Evolutionary conservation across 2,888 invertebrate genomes (phyloP).

Genomic region (Dynastes tityus): DNA sequence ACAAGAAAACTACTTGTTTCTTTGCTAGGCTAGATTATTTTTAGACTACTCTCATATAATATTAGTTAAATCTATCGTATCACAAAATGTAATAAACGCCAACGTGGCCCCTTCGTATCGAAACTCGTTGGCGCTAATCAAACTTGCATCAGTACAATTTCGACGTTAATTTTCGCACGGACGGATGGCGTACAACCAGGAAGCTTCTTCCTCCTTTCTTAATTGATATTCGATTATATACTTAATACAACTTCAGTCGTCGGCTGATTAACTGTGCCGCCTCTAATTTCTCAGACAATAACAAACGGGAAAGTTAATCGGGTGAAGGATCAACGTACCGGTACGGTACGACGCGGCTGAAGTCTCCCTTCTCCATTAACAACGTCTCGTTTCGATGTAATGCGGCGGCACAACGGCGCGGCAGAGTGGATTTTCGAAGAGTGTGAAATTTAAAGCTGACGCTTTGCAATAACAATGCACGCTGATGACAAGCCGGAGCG

Average conservation of each 20-base stretch:
- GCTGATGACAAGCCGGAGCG: conserved; percentile 39
- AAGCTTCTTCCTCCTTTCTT: conserved; percentile 56
- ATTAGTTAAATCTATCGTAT: too few species aligned
- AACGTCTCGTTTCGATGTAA: conserved; percentile 23
- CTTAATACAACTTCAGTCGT: conserved; percentile 67
- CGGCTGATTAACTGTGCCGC: conserved; percentile 66
- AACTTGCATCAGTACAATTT: conserved; percentile 13
- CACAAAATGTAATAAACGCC: too few species aligned
- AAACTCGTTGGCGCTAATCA: conserved; percentile 1
- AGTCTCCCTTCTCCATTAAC: conserved; percentile 31
- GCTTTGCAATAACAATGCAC: conserved; percentile 42
- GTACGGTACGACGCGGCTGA: conserved; percentile 1
- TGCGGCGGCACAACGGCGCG: conserved; percentile 16
- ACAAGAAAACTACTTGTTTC: too few species aligned
- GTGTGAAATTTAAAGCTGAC: conserved; percentile 40
- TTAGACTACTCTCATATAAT: too few species aligned
- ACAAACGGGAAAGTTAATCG: conserved; percentile 52
- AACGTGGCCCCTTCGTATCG: too few species aligned
- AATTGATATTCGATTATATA: conserved; percentile 69
- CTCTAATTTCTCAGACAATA: conserved; percentile 66
- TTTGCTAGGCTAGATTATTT: too few species aligned
- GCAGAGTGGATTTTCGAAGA: conserved; percentile 33
- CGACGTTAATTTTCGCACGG: conserved; percentile 15
- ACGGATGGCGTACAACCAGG: background rate
- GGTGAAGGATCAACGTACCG: conserved; percentile 24